Percentiles rank a stretch among this genome's conserved stretches.
Evolutionary conservation across 2,888 invertebrate genomes (phyloP).

Genomic region (Plutella xylostella): DNA sequence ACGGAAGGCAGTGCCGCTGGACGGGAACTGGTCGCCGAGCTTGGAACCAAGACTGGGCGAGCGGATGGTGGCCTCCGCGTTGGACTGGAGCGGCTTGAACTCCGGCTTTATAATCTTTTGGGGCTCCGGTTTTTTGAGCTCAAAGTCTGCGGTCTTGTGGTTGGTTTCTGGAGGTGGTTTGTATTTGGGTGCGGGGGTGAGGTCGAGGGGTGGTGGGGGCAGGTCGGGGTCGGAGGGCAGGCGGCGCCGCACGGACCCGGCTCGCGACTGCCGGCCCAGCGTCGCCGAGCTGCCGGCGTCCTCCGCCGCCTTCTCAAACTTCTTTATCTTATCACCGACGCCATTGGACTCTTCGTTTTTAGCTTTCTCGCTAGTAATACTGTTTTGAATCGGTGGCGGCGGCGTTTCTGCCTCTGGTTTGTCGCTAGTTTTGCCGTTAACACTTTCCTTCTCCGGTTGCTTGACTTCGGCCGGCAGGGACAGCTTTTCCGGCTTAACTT

Average conservation of each 20-base stretch:
- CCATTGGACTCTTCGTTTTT: slow-evolving; percentile 45
- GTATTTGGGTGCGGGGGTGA: not conserved
- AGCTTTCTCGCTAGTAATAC: not conserved
- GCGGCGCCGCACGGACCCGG: slow-evolving; percentile 45
- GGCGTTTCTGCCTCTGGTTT: slow-evolving; percentile 12
- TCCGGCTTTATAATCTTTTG: slow-evolving; percentile 59
- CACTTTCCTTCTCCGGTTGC: slow-evolving; percentile 12
- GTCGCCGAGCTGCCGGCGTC: slow-evolving; percentile 40
- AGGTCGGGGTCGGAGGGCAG: slow-evolving; percentile 35
- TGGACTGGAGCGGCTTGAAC: slow-evolving; percentile 52
- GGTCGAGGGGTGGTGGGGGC: slow-evolving; percentile 42
- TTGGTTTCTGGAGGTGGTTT: not conserved
- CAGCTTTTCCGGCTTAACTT: slow-evolving; percentile 27
- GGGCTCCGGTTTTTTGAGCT: slow-evolving; percentile 41
- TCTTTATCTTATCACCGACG: slow-evolving; percentile 62
- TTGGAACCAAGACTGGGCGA: slow-evolving; percentile 57
- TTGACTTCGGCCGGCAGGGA: slow-evolving; percentile 20
- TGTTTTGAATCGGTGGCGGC: no score
- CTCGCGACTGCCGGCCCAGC: slow-evolving; percentile 37
- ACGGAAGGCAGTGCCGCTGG: slow-evolving; percentile 58
- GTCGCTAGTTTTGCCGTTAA: not conserved
- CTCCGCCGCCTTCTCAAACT: slow-evolving; percentile 58
- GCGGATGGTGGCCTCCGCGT: slow-evolving; percentile 51
- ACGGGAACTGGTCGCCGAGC: slow-evolving; percentile 53
- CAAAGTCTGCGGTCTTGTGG: slow-evolving; percentile 21